Base-by-base conservation (phyloP, 2,797 vertebrate genomes). In the Numenius phaeopus region DNA sequence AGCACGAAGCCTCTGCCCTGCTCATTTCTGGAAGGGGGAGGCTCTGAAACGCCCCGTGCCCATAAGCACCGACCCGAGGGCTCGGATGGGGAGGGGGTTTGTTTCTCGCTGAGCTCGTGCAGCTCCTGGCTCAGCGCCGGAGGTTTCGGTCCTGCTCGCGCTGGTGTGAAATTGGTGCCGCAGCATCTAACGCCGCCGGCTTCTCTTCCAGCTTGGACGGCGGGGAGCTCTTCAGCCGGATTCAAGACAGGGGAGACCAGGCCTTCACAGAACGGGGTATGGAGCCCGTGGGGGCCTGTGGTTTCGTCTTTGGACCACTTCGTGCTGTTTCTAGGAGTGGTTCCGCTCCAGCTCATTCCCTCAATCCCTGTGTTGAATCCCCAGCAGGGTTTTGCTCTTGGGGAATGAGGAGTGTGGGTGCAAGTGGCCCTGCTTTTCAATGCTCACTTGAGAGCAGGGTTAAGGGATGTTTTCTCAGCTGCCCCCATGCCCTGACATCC, bases 261-360 rank as follows among this genome's bases (percentile, higher is more conserved):
- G 99, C 99, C 11, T 99, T 99, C 98, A 99, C 99, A 8, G 99
- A 99, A 90, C 98, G 99, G 99, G 99, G 99, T 99, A 99, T 0
- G 89, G 84, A 54, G 34, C 50, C 75, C 2, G 1, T 0, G 0
- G 37, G 26, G 19, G 46, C 17, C 42, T 54, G 72, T 23, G 5
- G 3, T 5, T 46, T 24, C 5, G 0, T 39, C n/a, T 26, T 37
- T 27, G 46, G 30, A 17, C 19, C 2, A 0, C 34, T 32, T 58
- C 34, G 55, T 20, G 37, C 3, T 29, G 7, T 32, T 62, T 9
- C 3, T 17, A 23, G 59, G 70, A 71, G 5, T 3, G 18, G 3
- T 34, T 50, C 21, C 57, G 14, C 39, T 16, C 37, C 40, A 9
- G 9, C 9, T 40, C 3, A 0, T 30, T 39, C 55, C 81, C 71